These are phyloP conservation scores for Rhysida immarginata DNA, from an alignment of 1,140 invertebrate genomes.

Conservation along the genomic window DNA sequence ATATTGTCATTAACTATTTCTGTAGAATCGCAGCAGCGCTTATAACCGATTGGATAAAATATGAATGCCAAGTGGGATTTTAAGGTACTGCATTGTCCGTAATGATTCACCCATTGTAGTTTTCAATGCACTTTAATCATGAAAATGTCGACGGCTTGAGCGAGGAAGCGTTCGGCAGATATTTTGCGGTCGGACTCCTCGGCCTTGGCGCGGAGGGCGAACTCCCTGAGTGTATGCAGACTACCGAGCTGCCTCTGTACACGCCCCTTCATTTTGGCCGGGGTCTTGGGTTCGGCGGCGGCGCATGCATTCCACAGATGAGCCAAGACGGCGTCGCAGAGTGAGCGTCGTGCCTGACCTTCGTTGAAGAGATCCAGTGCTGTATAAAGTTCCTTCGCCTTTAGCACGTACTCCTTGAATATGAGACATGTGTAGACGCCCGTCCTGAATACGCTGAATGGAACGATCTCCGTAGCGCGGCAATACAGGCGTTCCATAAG, in stretches of 20 bases:
- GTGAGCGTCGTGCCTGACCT: not conserved
- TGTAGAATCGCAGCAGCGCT: no score
- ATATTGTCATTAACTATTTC: no score
- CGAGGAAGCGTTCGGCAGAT: not conserved
- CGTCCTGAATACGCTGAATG: not conserved
- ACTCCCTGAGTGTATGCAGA: not conserved
- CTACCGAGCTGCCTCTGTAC: not conserved
- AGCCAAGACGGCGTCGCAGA: not conserved
- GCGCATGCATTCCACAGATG: not conserved
- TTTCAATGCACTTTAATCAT: not conserved
- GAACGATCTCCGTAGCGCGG: conserved; percentile 1
- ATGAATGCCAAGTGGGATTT: no score
- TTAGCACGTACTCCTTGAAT: not conserved
- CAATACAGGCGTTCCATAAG: not conserved
- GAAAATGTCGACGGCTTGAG: not conserved
- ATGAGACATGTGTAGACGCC: not conserved
- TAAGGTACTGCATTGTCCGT: no score
- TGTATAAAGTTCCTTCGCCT: not conserved
- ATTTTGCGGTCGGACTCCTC: not conserved
- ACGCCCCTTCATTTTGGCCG: not conserved
- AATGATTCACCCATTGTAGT: no score
- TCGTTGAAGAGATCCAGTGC: not conserved
- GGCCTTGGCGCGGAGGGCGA: not conserved
- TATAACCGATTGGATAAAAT: no score
- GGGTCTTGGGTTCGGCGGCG: not conserved